These are phyloP conservation scores for Drosophila arawakana DNA, from an alignment of 1,140 invertebrate species.

Conservation along the genomic window DNA sequence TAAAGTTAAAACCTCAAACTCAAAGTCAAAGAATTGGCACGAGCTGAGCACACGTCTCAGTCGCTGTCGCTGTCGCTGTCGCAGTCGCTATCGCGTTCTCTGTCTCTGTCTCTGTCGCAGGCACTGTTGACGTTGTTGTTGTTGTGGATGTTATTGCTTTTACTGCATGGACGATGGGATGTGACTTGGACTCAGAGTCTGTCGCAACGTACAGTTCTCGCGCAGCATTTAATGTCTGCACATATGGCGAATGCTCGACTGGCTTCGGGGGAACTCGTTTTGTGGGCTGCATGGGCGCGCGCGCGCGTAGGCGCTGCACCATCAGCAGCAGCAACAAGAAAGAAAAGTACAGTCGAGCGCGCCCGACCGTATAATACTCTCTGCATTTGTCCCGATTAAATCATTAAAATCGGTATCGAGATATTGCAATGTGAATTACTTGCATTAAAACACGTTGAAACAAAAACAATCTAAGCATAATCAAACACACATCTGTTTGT, in stretches of 20 bases:
- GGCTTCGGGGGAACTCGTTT: conserved; percentile 70
- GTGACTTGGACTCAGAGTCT: conserved; percentile 36
- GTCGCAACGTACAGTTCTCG: conserved; percentile 68
- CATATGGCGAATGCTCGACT: conserved; percentile 58
- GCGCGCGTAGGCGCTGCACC: conserved; percentile 68
- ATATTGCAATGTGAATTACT: too few relatives aligned
- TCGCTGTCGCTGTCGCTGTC: conserved; percentile 26
- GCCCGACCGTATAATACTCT: too few relatives aligned
- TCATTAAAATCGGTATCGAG: too few relatives aligned
- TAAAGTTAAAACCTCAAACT: conserved; percentile 46
- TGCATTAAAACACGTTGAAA: too few relatives aligned
- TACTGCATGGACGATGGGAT: conserved; percentile 26
- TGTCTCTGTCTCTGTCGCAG: conserved; percentile 8
- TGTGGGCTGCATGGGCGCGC: conserved; percentile 66
- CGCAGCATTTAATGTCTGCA: conserved; percentile 64
- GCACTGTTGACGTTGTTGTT: conserved; percentile 4
- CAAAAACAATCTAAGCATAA: too few relatives aligned
- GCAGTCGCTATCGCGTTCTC: conserved; percentile 2
- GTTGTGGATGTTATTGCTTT: background rate
- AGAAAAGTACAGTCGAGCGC: too few relatives aligned
- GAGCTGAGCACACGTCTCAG: conserved; percentile 74
- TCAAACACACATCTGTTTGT: too few relatives aligned
- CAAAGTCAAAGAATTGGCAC: conserved; percentile 73
- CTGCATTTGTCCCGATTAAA: too few relatives aligned
- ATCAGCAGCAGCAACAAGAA: conserved; percentile 14